Percentiles rank a stretch among this genome's conserved stretches.
These are phyloP conservation scores for Nemoura dubitans DNA, from an alignment of 2,888 invertebrate species.

Conservation along the genomic window DNA sequence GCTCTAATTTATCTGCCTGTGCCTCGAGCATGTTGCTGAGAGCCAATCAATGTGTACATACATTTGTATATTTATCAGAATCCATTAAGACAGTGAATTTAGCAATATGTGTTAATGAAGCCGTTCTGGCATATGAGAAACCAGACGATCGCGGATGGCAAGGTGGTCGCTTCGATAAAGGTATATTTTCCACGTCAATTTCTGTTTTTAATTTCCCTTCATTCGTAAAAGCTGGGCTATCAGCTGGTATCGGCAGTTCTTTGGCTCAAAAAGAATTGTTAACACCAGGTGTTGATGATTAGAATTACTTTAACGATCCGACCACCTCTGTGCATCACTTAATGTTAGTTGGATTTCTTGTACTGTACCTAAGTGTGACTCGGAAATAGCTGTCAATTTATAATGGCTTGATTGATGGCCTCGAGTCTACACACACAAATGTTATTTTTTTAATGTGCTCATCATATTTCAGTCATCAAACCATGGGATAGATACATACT, in stretches of 20 bases:
- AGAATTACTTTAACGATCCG: not conserved
- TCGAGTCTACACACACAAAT: not conserved
- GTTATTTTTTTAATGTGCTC: slow-evolving; percentile 12
- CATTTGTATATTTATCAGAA: not conserved
- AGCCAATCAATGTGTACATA: not conserved
- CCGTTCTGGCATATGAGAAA: not conserved
- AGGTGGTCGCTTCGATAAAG: not conserved
- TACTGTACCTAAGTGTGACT: not conserved
- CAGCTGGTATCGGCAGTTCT: no score
- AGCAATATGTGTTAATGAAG: not conserved
- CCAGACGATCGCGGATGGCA: not conserved
- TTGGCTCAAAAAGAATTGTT: no score
- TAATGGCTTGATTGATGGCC: not conserved
- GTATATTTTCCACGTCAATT: not conserved
- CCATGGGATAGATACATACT: not conserved
- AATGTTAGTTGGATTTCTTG: not conserved
- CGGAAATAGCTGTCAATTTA: not conserved
- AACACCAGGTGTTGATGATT: no score
- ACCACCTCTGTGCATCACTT: not conserved
- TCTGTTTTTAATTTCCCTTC: no score
- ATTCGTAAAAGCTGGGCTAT: no score
- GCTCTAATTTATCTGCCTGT: not conserved
- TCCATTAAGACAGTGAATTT: not conserved
- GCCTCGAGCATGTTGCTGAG: not conserved
- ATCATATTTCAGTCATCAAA: not conserved